Percentiles rank a stretch among this genome's conserved stretches.
Evolutionary conservation across 2,888 invertebrate genomes (phyloP).

Genomic region (Ochropacha duplaris): DNA sequence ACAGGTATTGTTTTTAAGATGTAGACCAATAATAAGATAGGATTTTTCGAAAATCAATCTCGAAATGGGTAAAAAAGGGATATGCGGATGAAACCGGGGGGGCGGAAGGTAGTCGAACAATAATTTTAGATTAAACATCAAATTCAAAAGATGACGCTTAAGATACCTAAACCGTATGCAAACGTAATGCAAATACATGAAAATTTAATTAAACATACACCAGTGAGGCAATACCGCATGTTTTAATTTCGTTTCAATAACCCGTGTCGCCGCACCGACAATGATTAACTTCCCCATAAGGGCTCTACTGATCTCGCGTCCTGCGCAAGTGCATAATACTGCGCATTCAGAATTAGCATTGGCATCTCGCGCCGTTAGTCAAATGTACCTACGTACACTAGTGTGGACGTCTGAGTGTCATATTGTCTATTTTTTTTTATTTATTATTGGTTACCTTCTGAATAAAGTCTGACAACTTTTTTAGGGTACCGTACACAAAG

Average conservation of each 20-base stretch:
- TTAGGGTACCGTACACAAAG: too few species aligned
- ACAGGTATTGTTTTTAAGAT: too few species aligned
- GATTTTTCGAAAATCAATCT: too few species aligned
- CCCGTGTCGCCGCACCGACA: slow-evolving; percentile 71
- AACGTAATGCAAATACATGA: neutral
- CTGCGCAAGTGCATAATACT: slow-evolving; percentile 28
- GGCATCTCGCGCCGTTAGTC: slow-evolving; percentile 60
- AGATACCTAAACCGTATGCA: neutral
- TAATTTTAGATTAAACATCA: too few species aligned
- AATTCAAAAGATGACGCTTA: neutral
- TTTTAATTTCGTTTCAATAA: slow-evolving; percentile 80
- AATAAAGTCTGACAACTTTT: too few species aligned
- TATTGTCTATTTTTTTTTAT: neutral
- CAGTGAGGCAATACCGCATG: slow-evolving; percentile 19
- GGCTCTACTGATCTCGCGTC: slow-evolving; percentile 51
- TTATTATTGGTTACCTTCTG: too few species aligned
- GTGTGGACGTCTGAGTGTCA: slow-evolving; percentile 20
- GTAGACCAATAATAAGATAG: too few species aligned
- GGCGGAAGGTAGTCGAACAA: too few species aligned
- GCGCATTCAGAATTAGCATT: slow-evolving; percentile 61
- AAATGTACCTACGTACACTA: slow-evolving; percentile 30
- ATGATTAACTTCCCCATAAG: slow-evolving; percentile 70
- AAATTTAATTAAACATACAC: slow-evolving; percentile 42
- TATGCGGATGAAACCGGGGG: too few species aligned
- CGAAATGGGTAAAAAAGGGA: too few species aligned